Evolutionary conservation across 2,113 vertebrate species (phyloP).

Genomic region (Synchiropus splendidus): DNA sequence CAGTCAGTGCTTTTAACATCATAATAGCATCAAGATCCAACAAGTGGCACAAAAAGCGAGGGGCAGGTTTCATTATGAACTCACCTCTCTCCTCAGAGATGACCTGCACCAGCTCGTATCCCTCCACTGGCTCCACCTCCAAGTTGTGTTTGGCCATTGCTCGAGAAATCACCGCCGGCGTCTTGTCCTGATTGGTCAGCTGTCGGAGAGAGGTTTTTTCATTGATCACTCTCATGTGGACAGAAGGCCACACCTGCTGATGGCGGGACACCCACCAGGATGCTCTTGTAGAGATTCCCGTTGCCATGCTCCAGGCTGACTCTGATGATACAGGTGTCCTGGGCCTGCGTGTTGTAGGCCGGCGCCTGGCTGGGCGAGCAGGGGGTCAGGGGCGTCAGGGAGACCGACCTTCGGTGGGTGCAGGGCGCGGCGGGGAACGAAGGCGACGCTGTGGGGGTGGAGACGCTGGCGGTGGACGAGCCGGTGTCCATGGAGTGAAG

Average conservation of each 20-base stretch:
- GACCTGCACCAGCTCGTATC: slow-evolving; percentile 86
- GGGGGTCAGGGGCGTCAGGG: slow-evolving; percentile 57
- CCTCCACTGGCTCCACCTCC: slow-evolving; percentile 68
- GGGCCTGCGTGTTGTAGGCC: slow-evolving; percentile 78
- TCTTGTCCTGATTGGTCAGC: slow-evolving; percentile 90
- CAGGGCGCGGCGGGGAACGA: slow-evolving; percentile 43
- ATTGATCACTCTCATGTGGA: no score
- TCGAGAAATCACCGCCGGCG: slow-evolving; percentile 78
- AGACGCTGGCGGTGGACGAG: slow-evolving; percentile 64
- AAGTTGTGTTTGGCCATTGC: slow-evolving; percentile 89
- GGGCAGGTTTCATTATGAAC: no score
- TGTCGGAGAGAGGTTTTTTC: no score
- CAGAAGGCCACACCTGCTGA: no score
- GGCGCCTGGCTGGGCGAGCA: slow-evolving; percentile 52
- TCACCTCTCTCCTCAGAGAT: slow-evolving; percentile 88
- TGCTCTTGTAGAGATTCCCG: slow-evolving; percentile 91
- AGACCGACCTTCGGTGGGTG: slow-evolving; percentile 62
- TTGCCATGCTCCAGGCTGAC: slow-evolving; percentile 78
- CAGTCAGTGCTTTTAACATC: no score
- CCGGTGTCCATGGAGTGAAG: slow-evolving; percentile 72
- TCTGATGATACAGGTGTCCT: slow-evolving; percentile 81
- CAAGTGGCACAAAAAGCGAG: no score
- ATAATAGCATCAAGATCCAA: no score
- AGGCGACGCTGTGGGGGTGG: slow-evolving; percentile 52
- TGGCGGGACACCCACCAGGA: no score